Evolutionary conservation across 1,140 invertebrate species (phyloP), one percentile per base, ranked within the genome.

Genomic region (Drosophila jambulina): DNA sequence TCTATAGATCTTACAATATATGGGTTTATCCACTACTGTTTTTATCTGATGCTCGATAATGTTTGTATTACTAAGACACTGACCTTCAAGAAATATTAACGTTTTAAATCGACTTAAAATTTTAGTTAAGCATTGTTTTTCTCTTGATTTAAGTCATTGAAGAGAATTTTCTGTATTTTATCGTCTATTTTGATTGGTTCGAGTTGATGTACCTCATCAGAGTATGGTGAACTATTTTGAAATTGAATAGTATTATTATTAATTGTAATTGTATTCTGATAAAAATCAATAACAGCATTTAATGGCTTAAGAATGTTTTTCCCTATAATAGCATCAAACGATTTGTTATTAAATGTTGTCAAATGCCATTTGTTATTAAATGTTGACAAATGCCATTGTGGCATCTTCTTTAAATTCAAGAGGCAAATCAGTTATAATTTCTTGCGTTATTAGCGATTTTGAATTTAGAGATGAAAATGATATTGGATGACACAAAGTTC

Each of bases 21-120:
- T 65, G 25, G 81, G 79, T 45, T 56, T 57, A 48, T 82, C 59
- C 34, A 59, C 29, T 43, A 48, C 71, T 29, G 57, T 79, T 49
- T 69, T 75, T 45, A 92, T 92, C 43, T 72, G 40, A 78, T 93
- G 92, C 54, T 86, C 36, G 10, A 38, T 17, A 38, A 38, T 38
- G 0, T 38, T 38, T 38, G 36, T 38, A 38, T 38, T 38, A 6
- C 36, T 38, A 38, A 38, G 36, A 38, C 68, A 29, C 51, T 62
- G 51, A 65, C 53, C 53, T 57, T 57, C 36, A 6, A 67, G 63
- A 67, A 67, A 67, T 67, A 48, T 67, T 49, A 57, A 42, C 19
- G 5, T 42, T n/a, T 19, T 42, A 42, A 10, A 42, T 42, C 17
- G n/a, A 19, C 7, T 42, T 38, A 65, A 65, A 56, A 65, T 56